Evolutionary conservation across 2,888 invertebrate genomes (phyloP).

Genomic region (Therioaphis trifolii): DNA sequence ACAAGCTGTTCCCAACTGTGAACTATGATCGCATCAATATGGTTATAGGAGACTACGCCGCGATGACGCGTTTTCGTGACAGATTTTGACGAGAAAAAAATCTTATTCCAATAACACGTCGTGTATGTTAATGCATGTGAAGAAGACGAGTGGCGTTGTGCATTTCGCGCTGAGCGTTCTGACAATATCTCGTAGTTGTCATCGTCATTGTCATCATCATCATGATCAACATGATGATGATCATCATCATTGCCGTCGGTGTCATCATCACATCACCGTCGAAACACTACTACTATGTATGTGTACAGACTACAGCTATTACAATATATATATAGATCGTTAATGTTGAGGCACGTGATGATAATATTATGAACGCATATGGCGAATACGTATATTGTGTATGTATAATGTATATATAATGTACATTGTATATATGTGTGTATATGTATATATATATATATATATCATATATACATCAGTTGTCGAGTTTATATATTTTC

Average conservation of each 20-base stretch:
- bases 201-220: neutral
- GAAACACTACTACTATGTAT: neutral
- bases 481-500: neutral
- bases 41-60: too few relatives aligned
- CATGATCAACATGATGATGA: too few relatives aligned
- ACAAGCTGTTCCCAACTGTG: too few relatives aligned
- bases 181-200: neutral
- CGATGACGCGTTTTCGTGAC: too few relatives aligned
- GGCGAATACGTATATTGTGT: neutral
- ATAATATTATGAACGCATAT: neutral
- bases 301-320: neutral
- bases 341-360: conserved; percentile 17
- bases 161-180: neutral
- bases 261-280: neutral
- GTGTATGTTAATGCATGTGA: neutral
- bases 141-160: too few relatives aligned
- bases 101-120: too few relatives aligned
- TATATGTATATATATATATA: neutral
- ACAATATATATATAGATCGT: conserved; percentile 1
- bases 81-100: too few relatives aligned
- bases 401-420: neutral
- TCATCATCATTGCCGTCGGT: too few relatives aligned
- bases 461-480: neutral
- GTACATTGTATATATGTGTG: neutral
- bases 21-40: too few relatives aligned